phyloP scores from a whole-genome alignment of 2,888 invertebrate genomes.

The Muschampia plurimacula region DNA sequence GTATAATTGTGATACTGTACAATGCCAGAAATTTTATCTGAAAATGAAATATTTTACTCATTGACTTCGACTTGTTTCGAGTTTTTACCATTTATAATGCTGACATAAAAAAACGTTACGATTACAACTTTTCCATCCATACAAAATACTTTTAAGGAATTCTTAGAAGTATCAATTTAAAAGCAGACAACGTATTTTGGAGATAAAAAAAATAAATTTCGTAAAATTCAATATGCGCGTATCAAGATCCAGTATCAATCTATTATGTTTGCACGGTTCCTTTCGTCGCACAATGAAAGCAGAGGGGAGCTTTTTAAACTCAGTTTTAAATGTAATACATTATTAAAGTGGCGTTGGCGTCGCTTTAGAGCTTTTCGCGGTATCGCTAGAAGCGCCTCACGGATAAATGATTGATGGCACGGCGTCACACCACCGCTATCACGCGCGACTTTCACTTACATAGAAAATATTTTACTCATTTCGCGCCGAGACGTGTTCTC shows the following conservation, averaged over 20 bases:
- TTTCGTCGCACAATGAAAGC: conserved; percentile 65
- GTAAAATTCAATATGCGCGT: conserved; percentile 67
- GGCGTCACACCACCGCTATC: conserved; percentile 68
- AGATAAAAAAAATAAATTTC: conserved; percentile 52
- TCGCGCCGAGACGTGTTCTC: conserved; percentile 10
- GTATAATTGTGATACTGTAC: too few relatives aligned
- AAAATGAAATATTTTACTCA: too few relatives aligned
- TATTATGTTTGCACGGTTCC: conserved; percentile 75
- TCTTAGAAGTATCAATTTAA: conserved; percentile 24
- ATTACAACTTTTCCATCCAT: neutral
- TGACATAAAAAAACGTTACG: neutral
- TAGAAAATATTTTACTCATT: conserved; percentile 66
- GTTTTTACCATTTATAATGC: neutral
- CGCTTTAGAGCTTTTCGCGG: conserved; percentile 76
- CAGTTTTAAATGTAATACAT: conserved; percentile 80
- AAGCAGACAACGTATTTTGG: conserved; percentile 49
- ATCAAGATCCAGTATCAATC: conserved; percentile 75
- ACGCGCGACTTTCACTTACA: conserved; percentile 72
- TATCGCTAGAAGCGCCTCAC: conserved; percentile 69
- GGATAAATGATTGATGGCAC: conserved; percentile 81
- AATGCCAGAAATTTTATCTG: too few relatives aligned
- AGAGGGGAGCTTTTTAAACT: conserved; percentile 70
- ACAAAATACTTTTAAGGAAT: neutral
- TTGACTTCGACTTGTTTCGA: neutral
- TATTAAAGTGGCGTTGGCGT: conserved; percentile 74